Conservation (phyloP, 2,113 vertebrate species). For the Psammodynastes pulverulentus region DNA sequence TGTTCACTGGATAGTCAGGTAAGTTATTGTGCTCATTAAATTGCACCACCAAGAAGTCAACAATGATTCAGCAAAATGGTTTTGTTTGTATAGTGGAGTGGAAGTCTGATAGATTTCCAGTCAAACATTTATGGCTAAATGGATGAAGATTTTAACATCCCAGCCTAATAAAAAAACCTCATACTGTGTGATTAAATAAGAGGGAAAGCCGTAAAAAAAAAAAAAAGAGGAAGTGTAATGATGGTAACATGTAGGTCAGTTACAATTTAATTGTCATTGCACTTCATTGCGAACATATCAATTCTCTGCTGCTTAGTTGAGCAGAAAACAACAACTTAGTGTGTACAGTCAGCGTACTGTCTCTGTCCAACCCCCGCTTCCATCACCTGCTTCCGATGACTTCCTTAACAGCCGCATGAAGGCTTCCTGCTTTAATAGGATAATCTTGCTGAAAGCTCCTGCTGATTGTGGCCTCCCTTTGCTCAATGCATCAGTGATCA, state of each 20-base stretch:
- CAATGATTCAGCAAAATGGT: conserved; percentile 83
- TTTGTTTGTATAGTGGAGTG: conserved; percentile 79
- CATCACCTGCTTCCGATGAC: conserved; percentile 75
- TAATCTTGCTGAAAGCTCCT: conserved; percentile 77
- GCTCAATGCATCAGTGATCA: conserved; percentile 76
- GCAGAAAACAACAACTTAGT: conserved; percentile 88
- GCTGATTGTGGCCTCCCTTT: conserved; percentile 74
- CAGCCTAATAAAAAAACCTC: conserved; percentile 88
- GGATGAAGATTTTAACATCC: conserved; percentile 90
- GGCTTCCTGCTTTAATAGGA: conserved; percentile 77
- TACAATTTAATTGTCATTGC: conserved; percentile 98
- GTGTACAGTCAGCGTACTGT: conserved; percentile 71
- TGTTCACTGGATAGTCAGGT: conserved; percentile 78
- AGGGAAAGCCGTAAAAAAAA: conserved; percentile 81
- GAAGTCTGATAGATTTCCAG: conserved; percentile 83
- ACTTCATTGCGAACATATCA: conserved; percentile 92
- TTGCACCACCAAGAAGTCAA: conserved; percentile 82
- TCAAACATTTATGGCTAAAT: conserved; percentile 88
- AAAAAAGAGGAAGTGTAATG: conserved; percentile 84
- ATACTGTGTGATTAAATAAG: conserved; percentile 95
- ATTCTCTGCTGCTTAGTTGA: conserved; percentile 90
- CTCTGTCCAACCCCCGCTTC: conserved; percentile 70
- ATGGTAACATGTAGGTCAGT: conserved; percentile 93
- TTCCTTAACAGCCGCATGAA: conserved; percentile 71
- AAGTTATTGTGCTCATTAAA: conserved; percentile 84